Base-by-base conservation (phyloP, 2,113 vertebrate genomes). In the Calonectris borealis region DNA sequence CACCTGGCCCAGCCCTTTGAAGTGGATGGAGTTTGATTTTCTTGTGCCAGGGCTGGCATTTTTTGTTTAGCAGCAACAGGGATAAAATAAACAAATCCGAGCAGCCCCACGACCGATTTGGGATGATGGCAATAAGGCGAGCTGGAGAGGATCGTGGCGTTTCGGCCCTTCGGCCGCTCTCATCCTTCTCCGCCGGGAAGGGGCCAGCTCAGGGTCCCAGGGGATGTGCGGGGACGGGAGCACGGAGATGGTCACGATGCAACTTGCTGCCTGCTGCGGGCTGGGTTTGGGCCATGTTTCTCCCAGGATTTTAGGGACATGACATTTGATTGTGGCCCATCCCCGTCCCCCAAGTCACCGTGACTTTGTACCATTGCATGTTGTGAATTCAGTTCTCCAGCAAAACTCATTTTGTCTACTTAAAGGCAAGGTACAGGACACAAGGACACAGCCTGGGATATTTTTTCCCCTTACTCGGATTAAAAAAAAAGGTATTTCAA, bases 281-380 rank as follows among this genome's bases (percentile, higher is more conserved):
- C 20, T 85, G 65, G 5, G 6, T 42, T 48, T 44, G 68, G 54
- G 38, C 16, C 16, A 2, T 3, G 16, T 54, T 88, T 24, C 24
- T 54, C 38, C 27, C 57, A 32, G 52, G 44, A 46, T 95, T 91
- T 55, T 60, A 42, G 68, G 38, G 48, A 17, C 0, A 1, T 51
- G 58, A 19, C 26, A 3, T 44, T 38, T 62, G 54, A 20, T 20
- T 36, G 79, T 14, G 48, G 26, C 31, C n/a, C 48, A 38, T 51
- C 68, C 54, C 40, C 29, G 29, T 48, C 24, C 31, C 54, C 34
- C 4, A 5, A 3, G 5, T 13, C 60, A 57, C 32, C 0, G 0
- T 68, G 48, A n/a, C 17, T 81, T 88, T 34, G 29, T 29, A 11
- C 34, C 6, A 8, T 65, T 36, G 16, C 6, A 0, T 12, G 5